Base-by-base conservation (phyloP, 2,888 invertebrate genomes). In the Callinectes sapidus region DNA sequence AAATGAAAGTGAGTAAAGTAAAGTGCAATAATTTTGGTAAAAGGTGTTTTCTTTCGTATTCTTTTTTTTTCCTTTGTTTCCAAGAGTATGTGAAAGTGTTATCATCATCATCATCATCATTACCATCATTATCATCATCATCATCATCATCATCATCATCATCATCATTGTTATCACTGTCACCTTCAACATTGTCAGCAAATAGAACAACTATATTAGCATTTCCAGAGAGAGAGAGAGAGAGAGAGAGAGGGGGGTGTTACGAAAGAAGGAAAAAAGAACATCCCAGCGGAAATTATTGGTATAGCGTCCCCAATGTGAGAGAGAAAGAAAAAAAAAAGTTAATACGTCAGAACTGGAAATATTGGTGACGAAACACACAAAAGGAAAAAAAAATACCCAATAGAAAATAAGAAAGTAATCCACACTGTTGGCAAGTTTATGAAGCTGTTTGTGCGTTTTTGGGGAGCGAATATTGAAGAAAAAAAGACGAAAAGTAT, bases 101-200 rank as follows among this genome's bases (percentile, higher is more conserved):
- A 28, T 88, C 3, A 48, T 48, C 88, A 48, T 55, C 88, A 54
- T 88, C 54, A 54, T 55, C 88, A 54, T 88, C 55, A 28, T 88
- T 32, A 54, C 55, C 55, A 16, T 54, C 87, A 87, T 55, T 10
- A 48, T 48, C 54, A 48, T 88, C 88, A 54, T 55, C 28, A 28
- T 55, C 88, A 54, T 88, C 55, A 28, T 88, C 55, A 54, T 88
- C 55, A 16, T 54, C 87, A 87, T 87, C 48, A 88, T n/a, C 55
- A 55, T n/a, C 28, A 88, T 54, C 55, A 88, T 54, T 32, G 3
- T n/a, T 55, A 88, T 88, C 88, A 88, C 55, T 14, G n/a, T 88
- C 28, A 88, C 28, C 48, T n/a, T 55, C 88, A 88, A 28, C 88
- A 88, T 14, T 54, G 48, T 28, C 54, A 54, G 2, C 55, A 87